A percentile compares a stretch with the other conserved stretches of the same genome.
Conservation (phyloP, 2,888 invertebrate species). For the Cheilosia impressa region DNA sequence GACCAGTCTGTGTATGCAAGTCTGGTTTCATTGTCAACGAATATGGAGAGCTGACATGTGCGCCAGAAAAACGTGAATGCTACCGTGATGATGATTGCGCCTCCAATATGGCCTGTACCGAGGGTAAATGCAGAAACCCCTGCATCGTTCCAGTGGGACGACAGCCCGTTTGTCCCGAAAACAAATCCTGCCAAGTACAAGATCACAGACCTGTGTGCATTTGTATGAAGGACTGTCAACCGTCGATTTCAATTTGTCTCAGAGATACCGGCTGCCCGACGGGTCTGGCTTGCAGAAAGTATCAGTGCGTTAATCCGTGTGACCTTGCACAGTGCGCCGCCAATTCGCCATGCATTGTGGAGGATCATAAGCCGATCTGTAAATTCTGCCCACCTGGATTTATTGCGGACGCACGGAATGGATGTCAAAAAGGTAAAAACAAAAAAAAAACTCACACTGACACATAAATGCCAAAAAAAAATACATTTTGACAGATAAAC, state of each 20-base stretch:
- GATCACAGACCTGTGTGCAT: slow-evolving; percentile 94
- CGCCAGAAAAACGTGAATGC: slow-evolving; percentile 92
- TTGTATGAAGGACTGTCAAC: slow-evolving; percentile 94
- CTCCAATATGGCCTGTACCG: slow-evolving; percentile 92
- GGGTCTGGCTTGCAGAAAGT: slow-evolving; percentile 93
- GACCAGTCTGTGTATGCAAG: slow-evolving; percentile 94
- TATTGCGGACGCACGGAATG: slow-evolving; percentile 95
- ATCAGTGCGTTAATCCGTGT: slow-evolving; percentile 96
- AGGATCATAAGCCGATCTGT: slow-evolving; percentile 97
- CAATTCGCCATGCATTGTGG: slow-evolving; percentile 95
- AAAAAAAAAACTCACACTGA: slow-evolving; percentile 77
- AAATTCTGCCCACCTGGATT: slow-evolving; percentile 97
- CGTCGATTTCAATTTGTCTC: slow-evolving; percentile 93
- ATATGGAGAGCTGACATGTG: slow-evolving; percentile 93
- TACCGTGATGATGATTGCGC: slow-evolving; percentile 92
- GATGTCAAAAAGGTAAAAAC: slow-evolving; percentile 96
- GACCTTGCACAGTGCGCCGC: slow-evolving; percentile 92
- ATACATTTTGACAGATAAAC: slow-evolving; percentile 61
- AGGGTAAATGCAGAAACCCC: slow-evolving; percentile 93
- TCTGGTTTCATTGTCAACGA: slow-evolving; percentile 95
- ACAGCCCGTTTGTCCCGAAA: slow-evolving; percentile 89
- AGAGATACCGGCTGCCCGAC: slow-evolving; percentile 94
- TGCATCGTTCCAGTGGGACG: slow-evolving; percentile 87
- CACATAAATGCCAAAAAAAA: slow-evolving; percentile 73
- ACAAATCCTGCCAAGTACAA: slow-evolving; percentile 94